phyloP scores from a whole-genome alignment of 2,888 invertebrate species.

The Synergus japonicus region DNA sequence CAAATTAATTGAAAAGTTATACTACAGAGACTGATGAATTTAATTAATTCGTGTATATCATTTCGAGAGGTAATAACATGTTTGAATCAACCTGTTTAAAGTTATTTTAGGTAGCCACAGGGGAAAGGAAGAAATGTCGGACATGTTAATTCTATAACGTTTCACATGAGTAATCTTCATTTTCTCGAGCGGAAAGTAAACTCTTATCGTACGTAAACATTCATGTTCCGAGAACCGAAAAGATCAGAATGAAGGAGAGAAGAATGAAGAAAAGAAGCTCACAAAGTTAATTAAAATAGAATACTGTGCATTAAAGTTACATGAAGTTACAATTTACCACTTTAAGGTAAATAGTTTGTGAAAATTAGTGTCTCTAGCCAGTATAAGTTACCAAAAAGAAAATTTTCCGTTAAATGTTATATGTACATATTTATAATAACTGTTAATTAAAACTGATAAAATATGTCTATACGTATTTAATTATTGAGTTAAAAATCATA shows the following conservation, averaged over 20 bases:
- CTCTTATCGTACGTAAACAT: conserved; percentile 33
- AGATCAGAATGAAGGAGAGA: neutral
- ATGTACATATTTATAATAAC: too few species aligned
- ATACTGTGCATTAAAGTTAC: neutral
- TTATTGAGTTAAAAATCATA: too few species aligned
- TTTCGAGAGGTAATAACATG: neutral
- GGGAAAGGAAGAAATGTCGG: neutral
- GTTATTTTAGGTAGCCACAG: neutral
- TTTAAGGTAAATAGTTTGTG: neutral
- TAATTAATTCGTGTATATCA: too few species aligned
- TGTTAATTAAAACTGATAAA: too few species aligned
- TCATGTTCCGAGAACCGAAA: neutral
- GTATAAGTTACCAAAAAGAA: neutral
- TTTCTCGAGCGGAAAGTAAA: conserved; percentile 30
- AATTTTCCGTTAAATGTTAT: too few species aligned
- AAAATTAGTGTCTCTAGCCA: neutral
- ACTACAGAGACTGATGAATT: neutral
- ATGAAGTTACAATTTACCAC: neutral
- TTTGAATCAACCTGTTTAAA: neutral
- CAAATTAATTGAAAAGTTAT: too few species aligned
- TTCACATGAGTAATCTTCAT: neutral
- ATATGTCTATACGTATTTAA: too few species aligned
- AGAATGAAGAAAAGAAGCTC: neutral
- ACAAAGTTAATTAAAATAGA: conserved; percentile 9
- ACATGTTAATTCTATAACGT: neutral